Percentiles rank a stretch among this genome's conserved stretches.
These are phyloP conservation scores for Euphydryas editha DNA, from an alignment of 2,888 invertebrate species.

Conservation along the genomic window DNA sequence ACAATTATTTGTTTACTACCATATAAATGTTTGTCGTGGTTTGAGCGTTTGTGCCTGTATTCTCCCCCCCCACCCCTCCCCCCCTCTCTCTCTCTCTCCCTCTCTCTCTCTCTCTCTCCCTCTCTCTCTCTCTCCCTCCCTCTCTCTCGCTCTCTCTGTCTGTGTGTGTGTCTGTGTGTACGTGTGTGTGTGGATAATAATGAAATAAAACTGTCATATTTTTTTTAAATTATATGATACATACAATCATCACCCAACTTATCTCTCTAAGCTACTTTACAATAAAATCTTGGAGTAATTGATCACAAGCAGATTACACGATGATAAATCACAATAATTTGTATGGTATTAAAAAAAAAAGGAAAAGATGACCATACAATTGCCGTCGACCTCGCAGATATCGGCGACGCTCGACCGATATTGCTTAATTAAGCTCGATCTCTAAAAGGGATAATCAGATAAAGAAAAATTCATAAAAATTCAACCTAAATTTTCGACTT, in stretches of 20 bases:
- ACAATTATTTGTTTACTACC: too few species aligned
- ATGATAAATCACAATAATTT: slow-evolving; percentile 41
- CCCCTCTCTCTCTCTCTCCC: too few species aligned
- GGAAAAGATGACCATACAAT: slow-evolving; percentile 38
- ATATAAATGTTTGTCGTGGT: too few species aligned
- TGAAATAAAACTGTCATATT: neutral
- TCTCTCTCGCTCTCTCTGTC: too few species aligned
- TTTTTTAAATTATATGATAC: neutral
- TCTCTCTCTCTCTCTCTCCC: too few species aligned
- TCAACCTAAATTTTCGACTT: slow-evolving; percentile 70
- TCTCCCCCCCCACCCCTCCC: too few species aligned
- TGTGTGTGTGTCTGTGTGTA: too few species aligned
- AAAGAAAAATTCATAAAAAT: slow-evolving; percentile 61
- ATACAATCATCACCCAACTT: neutral
- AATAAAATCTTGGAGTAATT: slow-evolving; percentile 16
- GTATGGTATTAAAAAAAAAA: slow-evolving; percentile 29
- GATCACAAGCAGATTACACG: slow-evolving; percentile 32
- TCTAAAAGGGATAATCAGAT: slow-evolving; percentile 39
- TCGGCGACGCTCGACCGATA: slow-evolving; percentile 44
- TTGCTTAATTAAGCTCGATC: slow-evolving; percentile 61
- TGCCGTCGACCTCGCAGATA: slow-evolving; percentile 26
- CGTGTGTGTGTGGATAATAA: too few species aligned
- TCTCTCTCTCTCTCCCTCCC: too few species aligned
- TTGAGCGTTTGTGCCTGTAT: too few species aligned
- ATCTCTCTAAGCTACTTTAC: neutral